Conservation (phyloP, 1,140 invertebrate species). For the Lamellibrachia luymesi region DNA sequence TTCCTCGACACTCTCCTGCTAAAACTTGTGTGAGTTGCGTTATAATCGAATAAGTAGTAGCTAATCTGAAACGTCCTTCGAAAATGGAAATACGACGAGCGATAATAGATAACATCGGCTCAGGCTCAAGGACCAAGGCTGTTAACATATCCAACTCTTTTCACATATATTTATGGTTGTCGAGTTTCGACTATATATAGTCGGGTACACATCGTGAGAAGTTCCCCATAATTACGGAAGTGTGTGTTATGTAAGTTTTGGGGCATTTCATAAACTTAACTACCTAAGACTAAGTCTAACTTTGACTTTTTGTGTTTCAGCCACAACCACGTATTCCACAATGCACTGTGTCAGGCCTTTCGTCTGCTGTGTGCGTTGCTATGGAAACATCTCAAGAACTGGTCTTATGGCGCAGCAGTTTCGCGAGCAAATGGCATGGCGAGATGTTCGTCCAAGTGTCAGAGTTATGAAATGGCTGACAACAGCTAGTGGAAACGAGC, state of each 20-base stretch:
- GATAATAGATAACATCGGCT: not conserved
- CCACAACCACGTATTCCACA: not conserved
- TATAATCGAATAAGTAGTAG: not conserved
- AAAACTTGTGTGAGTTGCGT: not conserved
- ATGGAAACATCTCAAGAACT: not conserved
- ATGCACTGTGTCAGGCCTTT: not conserved
- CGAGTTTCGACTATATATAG: not conserved
- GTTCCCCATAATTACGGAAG: not conserved
- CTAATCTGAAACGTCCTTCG: not conserved
- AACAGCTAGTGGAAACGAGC: not conserved
- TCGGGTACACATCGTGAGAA: not conserved
- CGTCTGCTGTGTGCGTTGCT: not conserved
- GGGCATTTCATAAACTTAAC: not conserved
- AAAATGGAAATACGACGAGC: not conserved
- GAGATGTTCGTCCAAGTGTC: not conserved
- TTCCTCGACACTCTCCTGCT: not conserved
- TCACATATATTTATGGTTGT: not conserved
- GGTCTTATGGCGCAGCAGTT: not conserved
- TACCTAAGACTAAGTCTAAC: not conserved
- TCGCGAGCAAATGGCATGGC: not conserved
- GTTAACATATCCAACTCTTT: no score
- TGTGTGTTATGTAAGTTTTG: not conserved
- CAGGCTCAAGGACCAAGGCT: not conserved
- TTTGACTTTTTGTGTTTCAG: not conserved
- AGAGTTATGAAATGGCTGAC: not conserved